phyloP scores from a whole-genome alignment of 2,797 vertebrate species.

The Potorous gilbertii region DNA sequence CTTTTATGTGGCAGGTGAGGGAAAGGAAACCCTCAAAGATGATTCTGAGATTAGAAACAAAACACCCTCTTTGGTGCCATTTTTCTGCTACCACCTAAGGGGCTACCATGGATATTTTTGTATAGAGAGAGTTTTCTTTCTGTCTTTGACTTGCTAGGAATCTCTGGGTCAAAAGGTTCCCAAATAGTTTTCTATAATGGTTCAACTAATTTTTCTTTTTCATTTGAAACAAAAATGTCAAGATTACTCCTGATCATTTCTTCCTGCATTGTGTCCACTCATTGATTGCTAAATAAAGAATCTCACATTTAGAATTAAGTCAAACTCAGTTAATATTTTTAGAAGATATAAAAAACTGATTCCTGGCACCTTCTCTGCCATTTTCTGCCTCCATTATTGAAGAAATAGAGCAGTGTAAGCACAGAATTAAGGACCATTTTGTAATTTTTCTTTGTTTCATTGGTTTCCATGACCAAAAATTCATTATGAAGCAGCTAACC shows the following conservation, averaged over 20 bases:
- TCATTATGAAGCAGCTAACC: neutral
- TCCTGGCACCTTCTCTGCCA: neutral
- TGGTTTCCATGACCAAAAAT: neutral
- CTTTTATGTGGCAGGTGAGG: neutral
- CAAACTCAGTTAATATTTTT: neutral
- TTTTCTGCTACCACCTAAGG: neutral
- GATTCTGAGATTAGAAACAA: neutral
- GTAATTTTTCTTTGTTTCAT: neutral
- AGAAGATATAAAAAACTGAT: neutral
- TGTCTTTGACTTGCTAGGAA: neutral
- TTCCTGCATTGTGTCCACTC: neutral
- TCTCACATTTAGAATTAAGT: neutral
- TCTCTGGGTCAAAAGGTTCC: neutral
- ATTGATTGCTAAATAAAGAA: neutral
- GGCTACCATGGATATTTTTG: neutral
- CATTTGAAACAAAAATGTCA: neutral
- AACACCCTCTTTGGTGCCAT: neutral
- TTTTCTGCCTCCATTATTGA: neutral
- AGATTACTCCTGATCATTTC: neutral
- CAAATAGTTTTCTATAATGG: neutral
- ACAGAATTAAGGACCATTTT: neutral
- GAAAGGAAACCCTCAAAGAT: neutral
- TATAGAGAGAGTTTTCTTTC: neutral
- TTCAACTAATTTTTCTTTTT: neutral
- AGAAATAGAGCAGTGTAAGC: neutral